Base-by-base conservation (phyloP, 1,140 invertebrate genomes). In the Parasteatoda tepidariorum region DNA sequence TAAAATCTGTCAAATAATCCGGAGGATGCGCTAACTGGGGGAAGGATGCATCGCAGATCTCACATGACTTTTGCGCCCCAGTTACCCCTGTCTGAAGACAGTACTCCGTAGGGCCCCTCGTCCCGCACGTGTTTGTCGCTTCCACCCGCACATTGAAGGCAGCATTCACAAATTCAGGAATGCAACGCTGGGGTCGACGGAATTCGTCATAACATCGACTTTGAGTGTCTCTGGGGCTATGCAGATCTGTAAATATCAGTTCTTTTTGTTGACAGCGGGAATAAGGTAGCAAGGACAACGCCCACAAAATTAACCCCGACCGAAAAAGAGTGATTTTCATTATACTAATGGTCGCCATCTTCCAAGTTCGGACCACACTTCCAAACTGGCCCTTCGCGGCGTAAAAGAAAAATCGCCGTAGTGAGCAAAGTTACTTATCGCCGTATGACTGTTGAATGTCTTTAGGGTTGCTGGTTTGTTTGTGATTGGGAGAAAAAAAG, bases 141-240 rank as follows among this genome's bases (percentile, higher is more conserved):
- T 98, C 95, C 87, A 99, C 95, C 57, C 91, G 89, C 4, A 94
- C 90, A 85, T 93, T 93, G 89, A 94, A 99, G 2, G 97, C 98
- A 2, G 97, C 96, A 89, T 99, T 99, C 87, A 96, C 95, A 88
- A 99, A 99, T 82, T 95, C 94, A 0, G 98, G 97, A 85, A 97
- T 93, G 89, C 98, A 99, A 91, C 95, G 92, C 94, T 97, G 91
- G 18, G 92, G 88, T 26, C 85, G 76, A 57, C 88, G 88, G 6
- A 84, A 85, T 22, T 86, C 79, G 86, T 92, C 91, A 85, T 92
- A 92, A 86, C 92, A 92, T 38, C 86, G 57, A 54, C 57, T 82
- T 15, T 22, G 78, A 54, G 55, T 66, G 11, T 79, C 62, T 48
- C 41, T 66, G 0, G 59, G 7, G 22, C 74, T 66, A 18, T 76